phyloP scores from a whole-genome alignment of 2,797 vertebrate genomes.

The Hephaestus fuliginosus region DNA sequence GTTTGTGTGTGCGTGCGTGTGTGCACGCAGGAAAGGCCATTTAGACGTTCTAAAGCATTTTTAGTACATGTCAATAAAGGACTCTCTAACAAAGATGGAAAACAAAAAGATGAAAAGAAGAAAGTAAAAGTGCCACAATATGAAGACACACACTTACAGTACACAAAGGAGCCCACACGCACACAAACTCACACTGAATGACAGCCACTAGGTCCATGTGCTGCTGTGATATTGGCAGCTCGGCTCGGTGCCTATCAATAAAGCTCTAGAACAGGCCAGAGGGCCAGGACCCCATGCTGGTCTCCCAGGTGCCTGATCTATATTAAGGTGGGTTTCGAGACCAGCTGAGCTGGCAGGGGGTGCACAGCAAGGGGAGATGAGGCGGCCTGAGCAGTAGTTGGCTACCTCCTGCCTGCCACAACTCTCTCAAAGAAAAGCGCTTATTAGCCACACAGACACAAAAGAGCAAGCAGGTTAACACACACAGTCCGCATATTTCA shows the following conservation, averaged over 20 bases:
- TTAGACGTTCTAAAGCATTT: conserved; percentile 18
- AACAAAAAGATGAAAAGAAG: conserved; percentile 28
- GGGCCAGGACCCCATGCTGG: conserved; percentile 64
- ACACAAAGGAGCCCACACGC: conserved; percentile 21
- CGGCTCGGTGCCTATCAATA: conserved; percentile 77
- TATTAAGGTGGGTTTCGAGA: conserved; percentile 72
- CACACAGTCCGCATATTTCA: conserved; percentile 10
- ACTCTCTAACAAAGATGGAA: conserved; percentile 38
- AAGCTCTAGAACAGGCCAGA: conserved; percentile 73
- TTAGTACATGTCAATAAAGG: conserved; percentile 31
- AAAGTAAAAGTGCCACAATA: conserved; percentile 32
- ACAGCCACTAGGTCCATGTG: conserved; percentile 57
- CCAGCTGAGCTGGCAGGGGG: conserved; percentile 66
- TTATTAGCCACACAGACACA: conserved; percentile 58
- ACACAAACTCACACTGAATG: conserved; percentile 45
- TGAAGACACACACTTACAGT: conserved; percentile 9
- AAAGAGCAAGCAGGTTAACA: conserved; percentile 58
- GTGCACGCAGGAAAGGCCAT: not conserved
- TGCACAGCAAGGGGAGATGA: conserved; percentile 52
- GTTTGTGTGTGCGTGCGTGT: not conserved
- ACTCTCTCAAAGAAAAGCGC: conserved; percentile 53
- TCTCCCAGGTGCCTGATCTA: conserved; percentile 74
- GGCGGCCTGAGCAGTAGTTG: conserved; percentile 63
- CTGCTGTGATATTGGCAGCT: conserved; percentile 82
- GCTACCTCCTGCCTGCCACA: conserved; percentile 52